These are phyloP conservation scores for Macaca fascicularis DNA, from an alignment of 2,113 vertebrate species.

Conservation along the genomic window DNA sequence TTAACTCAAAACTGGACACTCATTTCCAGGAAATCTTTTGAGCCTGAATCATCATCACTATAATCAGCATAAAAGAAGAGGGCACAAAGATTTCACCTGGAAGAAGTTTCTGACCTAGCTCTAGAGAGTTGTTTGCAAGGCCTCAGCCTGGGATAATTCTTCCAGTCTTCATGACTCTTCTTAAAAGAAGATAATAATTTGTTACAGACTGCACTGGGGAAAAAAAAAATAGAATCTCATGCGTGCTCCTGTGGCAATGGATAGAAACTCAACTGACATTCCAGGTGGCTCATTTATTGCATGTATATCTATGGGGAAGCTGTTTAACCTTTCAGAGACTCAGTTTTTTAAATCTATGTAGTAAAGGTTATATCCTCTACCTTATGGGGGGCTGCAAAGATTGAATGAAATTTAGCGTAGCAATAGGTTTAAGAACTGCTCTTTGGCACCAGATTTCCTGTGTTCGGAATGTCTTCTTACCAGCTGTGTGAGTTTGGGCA, in stretches of 20 bases:
- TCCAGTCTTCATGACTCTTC: not conserved
- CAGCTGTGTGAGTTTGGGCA: not conserved
- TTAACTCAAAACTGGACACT: not conserved
- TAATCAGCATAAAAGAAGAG: not conserved
- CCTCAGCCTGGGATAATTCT: not conserved
- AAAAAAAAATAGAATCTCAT: not conserved
- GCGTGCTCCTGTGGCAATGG: not conserved
- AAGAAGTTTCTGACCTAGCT: not conserved
- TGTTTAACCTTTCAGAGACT: not conserved
- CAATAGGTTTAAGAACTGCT: not conserved
- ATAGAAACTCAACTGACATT: not conserved
- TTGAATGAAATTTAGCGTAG: not conserved
- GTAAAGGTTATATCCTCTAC: not conserved
- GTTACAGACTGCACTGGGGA: not conserved
- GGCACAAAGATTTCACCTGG: not conserved
- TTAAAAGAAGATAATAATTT: not conserved
- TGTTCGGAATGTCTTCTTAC: not conserved
- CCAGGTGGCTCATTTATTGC: not conserved
- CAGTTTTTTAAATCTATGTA: not conserved
- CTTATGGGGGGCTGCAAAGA: not conserved
- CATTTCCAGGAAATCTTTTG: slow-evolving; percentile 51
- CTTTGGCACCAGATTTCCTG: not conserved
- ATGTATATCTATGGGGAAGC: not conserved
- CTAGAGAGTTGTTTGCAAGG: not conserved
- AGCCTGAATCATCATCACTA: not conserved